Conservation (phyloP, 2,797 vertebrate species). For the Simalia tracyae region DNA sequence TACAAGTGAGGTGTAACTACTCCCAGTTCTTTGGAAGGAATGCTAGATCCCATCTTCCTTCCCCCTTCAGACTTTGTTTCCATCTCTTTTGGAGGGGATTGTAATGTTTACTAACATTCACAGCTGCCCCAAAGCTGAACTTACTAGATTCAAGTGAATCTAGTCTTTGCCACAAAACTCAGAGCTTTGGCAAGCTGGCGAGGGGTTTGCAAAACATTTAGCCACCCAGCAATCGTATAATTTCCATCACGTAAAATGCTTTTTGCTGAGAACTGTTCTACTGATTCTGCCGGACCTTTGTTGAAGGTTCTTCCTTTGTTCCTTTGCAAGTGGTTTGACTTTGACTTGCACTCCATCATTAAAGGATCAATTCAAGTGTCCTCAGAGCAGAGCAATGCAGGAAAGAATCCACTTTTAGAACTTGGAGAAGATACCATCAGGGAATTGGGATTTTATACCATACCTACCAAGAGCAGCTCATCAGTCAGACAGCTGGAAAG, state of each 20-base stretch:
- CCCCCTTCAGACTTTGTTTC: not conserved
- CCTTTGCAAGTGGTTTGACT: not conserved
- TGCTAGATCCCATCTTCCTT: not conserved
- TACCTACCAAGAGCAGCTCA: not conserved
- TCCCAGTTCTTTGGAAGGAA: not conserved
- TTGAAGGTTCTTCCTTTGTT: not conserved
- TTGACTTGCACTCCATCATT: not conserved
- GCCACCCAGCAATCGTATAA: accelerated
- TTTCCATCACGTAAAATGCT: not conserved
- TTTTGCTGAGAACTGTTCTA: not conserved
- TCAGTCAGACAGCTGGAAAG: not conserved
- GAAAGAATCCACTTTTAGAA: not conserved
- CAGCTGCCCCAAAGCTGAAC: not conserved
- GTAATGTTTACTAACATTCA: not conserved
- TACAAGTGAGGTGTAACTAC: not conserved
- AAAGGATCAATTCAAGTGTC: not conserved
- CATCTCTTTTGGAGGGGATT: not conserved
- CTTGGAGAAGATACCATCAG: not conserved
- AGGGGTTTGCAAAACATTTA: not conserved
- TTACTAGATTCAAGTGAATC: not conserved
- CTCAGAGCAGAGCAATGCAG: not conserved
- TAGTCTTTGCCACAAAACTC: not conserved
- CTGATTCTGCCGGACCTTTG: not conserved
- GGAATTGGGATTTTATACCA: not conserved
- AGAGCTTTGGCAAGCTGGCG: not conserved